Evolutionary conservation across 1,140 invertebrate genomes (phyloP).

Genomic region (Anoplophora glabripennis): DNA sequence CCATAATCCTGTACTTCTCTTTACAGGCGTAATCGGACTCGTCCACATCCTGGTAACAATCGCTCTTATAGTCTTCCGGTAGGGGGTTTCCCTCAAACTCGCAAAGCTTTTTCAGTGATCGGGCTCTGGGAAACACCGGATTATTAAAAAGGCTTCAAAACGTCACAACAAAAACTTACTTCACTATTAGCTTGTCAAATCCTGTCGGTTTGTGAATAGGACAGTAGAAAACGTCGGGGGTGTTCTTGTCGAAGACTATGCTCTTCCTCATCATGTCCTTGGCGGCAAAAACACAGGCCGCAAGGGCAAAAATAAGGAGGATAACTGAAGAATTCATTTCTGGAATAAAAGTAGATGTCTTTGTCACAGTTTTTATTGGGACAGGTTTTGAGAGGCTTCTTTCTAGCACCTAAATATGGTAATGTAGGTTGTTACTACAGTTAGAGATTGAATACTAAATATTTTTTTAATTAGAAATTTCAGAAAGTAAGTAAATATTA

Average conservation of each 20-base stretch:
- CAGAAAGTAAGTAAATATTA: too few relatives aligned
- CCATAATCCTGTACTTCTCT: constrained; percentile 80
- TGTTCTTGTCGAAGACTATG: constrained; percentile 80
- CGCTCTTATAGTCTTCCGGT: constrained; percentile 73
- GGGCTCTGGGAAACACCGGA: constrained; percentile 55
- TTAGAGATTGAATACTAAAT: too few relatives aligned
- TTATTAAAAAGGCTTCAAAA: background rate
- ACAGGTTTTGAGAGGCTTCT: too few relatives aligned
- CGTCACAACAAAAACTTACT: constrained; percentile 41
- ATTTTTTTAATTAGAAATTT: too few relatives aligned
- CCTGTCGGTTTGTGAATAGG: constrained; percentile 73
- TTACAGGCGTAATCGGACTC: constrained; percentile 79
- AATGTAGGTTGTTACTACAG: too few relatives aligned
- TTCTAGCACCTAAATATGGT: too few relatives aligned
- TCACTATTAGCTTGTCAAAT: constrained; percentile 65
- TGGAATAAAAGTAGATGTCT: too few relatives aligned
- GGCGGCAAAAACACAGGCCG: constrained; percentile 10
- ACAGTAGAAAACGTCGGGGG: constrained; percentile 81
- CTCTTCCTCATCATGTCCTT: constrained; percentile 77
- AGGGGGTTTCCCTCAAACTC: constrained; percentile 70
- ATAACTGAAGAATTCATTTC: background rate
- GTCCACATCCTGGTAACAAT: constrained; percentile 80
- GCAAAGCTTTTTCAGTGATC: constrained; percentile 70
- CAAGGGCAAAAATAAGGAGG: background rate
- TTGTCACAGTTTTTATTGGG: too few relatives aligned